phyloP scores from a whole-genome alignment of 1,140 invertebrate species.

The Protaetia brevitarsis region DNA sequence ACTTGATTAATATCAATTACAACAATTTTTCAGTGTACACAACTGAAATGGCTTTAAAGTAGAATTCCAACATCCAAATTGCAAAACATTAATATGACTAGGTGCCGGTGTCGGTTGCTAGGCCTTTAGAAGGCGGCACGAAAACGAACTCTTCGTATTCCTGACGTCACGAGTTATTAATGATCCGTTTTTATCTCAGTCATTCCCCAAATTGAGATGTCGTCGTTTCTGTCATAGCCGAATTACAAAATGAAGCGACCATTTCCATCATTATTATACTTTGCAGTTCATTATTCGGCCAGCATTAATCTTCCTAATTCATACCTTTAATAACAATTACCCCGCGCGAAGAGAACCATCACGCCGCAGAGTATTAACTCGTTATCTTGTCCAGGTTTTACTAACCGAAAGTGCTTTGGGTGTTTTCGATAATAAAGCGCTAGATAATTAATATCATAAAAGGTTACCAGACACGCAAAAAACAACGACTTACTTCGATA shows the following conservation, averaged over 20 bases:
- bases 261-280: constrained; percentile 35
- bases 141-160: constrained; percentile 28
- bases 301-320: constrained; percentile 33
- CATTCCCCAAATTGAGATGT: constrained; percentile 36
- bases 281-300: constrained; percentile 36
- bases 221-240: constrained; percentile 34
- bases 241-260: constrained; percentile 35
- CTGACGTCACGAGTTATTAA: constrained; percentile 37
- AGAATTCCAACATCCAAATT: constrained; percentile 25
- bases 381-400: no score
- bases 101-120: background rate
- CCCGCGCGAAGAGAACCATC: no score
- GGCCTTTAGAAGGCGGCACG: background rate
- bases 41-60: constrained; percentile 10
- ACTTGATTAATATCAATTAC: background rate
- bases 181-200: constrained; percentile 35
- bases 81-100: constrained; percentile 30
- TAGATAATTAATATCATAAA: no score
- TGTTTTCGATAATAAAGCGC: no score
- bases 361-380: no score
- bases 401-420: no score
- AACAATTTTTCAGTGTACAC: background rate
- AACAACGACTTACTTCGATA: no score
- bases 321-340: constrained; percentile 28
- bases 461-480: no score